A percentile compares a stretch with the other conserved stretches of the same genome.
phyloP scores from a whole-genome alignment of 2,797 vertebrate species.

The Parauchenoglanis ngamensis region DNA sequence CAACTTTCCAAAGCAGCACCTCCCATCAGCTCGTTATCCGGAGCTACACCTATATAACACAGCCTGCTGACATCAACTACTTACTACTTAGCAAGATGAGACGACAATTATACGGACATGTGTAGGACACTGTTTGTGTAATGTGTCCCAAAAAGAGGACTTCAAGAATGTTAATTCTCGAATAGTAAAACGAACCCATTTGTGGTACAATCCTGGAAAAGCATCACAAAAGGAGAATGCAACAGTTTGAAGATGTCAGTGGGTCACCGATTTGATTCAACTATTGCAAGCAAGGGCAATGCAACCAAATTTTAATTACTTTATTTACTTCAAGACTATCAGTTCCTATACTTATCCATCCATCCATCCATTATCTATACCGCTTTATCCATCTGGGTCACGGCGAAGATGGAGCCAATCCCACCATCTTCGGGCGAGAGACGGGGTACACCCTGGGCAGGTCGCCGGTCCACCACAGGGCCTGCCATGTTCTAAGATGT shows the following conservation, averaged over 20 bases:
- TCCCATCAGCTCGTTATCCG: constrained; percentile 34
- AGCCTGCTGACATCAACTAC: neutral
- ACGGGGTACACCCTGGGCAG: too few relatives aligned
- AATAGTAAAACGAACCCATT: too few relatives aligned
- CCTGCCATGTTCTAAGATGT: neutral
- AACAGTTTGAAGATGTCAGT: too few relatives aligned
- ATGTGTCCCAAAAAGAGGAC: neutral
- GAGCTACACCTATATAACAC: constrained; percentile 25
- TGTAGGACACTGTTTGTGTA: neutral
- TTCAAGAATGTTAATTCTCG: neutral
- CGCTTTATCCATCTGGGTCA: too few relatives aligned
- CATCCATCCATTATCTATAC: too few relatives aligned
- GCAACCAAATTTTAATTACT: neutral
- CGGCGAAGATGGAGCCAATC: too few relatives aligned
- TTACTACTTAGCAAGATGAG: constrained; percentile 12
- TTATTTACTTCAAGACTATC: neutral
- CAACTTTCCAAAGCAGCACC: constrained; percentile 39
- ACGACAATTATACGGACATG: constrained; percentile 1
- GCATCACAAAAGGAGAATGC: neutral
- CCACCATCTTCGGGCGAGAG: too few relatives aligned
- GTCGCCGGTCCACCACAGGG: neutral
- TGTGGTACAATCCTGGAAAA: neutral
- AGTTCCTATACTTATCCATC: neutral
- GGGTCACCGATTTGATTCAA: neutral
- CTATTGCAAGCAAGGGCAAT: neutral